Evolutionary conservation across 2,113 vertebrate species (phyloP).

Genomic region (Equus przewalskii): DNA sequence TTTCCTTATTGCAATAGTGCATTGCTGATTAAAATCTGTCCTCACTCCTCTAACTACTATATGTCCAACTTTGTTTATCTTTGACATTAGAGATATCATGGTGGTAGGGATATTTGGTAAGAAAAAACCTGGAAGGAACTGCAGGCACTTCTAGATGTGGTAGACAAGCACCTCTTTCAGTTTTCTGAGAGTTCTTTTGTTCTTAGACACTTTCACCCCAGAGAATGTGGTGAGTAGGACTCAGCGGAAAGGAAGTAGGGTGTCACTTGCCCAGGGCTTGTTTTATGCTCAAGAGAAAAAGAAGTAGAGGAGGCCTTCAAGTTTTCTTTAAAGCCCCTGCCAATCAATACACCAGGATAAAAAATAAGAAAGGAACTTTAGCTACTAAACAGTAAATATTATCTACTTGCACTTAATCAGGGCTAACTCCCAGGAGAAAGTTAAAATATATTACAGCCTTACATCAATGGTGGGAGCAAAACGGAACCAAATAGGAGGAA

Average conservation of each 20-base stretch:
- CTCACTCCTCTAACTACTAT: background rate
- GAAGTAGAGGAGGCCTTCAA: background rate
- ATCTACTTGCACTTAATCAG: background rate
- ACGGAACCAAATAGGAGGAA: background rate
- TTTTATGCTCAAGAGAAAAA: background rate
- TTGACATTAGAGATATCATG: background rate
- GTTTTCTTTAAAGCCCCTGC: background rate
- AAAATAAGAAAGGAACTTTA: slow-evolving; percentile 21
- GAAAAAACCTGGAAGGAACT: background rate
- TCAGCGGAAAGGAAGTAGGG: background rate
- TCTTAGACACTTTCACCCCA: background rate
- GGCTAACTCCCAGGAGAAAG: background rate
- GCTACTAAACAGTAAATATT: background rate
- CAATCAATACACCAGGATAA: background rate
- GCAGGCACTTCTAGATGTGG: background rate
- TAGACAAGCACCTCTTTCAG: background rate
- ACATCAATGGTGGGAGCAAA: background rate
- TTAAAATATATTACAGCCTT: background rate
- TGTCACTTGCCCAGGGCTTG: background rate
- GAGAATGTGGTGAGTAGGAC: background rate
- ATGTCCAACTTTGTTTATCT: background rate
- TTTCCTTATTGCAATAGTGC: background rate
- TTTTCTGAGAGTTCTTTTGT: background rate
- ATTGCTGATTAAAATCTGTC: background rate
- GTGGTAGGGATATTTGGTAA: background rate